Evolutionary conservation across 2,888 invertebrate genomes (phyloP).

Genomic region (Zonitis immaculata): DNA sequence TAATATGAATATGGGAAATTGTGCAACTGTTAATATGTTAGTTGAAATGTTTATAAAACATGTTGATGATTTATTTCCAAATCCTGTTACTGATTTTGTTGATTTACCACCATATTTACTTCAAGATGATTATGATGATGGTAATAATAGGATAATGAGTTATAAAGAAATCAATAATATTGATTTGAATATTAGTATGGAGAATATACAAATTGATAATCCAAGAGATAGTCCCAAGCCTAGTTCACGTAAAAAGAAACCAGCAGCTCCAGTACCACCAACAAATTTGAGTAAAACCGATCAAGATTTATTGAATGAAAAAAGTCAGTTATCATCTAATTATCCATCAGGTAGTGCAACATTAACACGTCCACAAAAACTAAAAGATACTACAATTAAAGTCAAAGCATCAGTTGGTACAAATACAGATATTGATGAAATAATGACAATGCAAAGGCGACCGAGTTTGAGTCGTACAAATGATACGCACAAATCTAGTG

Average conservation of each 20-base stretch:
- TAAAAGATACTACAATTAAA: conserved; percentile 43
- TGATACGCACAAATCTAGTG: conserved; percentile 20
- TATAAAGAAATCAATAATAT: background rate
- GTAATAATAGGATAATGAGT: conserved; percentile 9
- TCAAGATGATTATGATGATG: conserved; percentile 41
- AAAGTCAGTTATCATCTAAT: conserved; percentile 29
- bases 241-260: conserved; percentile 64
- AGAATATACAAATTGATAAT: conserved; percentile 12
- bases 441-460: background rate
- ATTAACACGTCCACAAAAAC: conserved; percentile 54
- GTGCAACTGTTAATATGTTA: conserved; percentile 76
- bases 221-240: conserved; percentile 56
- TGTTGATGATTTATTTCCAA: conserved; percentile 72
- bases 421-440: conserved; percentile 30
- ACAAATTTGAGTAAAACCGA: conserved; percentile 40
- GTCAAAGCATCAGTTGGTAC: conserved; percentile 48
- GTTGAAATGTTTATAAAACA: conserved; percentile 79
- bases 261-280: conserved; percentile 65
- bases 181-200: conserved; percentile 21
- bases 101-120: conserved; percentile 40
- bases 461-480: conserved; percentile 2
- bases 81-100: conserved; percentile 68
- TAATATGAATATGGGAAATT: conserved; percentile 73
- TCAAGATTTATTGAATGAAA: conserved; percentile 32
- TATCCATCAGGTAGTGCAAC: conserved; percentile 54